Evolutionary conservation across 1,140 invertebrate species (phyloP), one percentile per base, ranked within the genome.

Genomic region (Luehdorfia chinensis): DNA sequence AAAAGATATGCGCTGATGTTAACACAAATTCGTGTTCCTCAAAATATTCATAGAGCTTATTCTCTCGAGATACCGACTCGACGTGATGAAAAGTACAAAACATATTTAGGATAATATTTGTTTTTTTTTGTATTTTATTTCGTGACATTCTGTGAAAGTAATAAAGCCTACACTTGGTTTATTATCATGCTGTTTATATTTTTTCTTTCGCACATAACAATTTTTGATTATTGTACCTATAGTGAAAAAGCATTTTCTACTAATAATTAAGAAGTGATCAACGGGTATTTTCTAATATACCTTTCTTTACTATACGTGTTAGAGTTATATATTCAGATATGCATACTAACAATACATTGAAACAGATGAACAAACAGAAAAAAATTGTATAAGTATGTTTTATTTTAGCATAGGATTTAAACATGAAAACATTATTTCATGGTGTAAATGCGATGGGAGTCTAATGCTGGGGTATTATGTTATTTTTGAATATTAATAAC

Each of bases 41-140:
- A 64, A 73, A 66, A 70, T 75, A 75, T 75, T 75, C 69, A 73
- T 73, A 66, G 64, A 67, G 50, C 47, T 65, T 60, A 66, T 56
- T 68, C 63, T 63, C 69, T 50, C 19, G 61, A 70, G 66, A 52
- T 57, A 49, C 34, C 25, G 53, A 34, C 59, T 53, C 49, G 39
- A 47, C 53, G 55, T 66, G 62, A 66, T 49, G 55, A 71, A 69
- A 60, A 51, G 50, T 54, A 66, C 47, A 55, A 55, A 66, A 55
- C 46, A 59, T 59, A 57, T 59, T 65, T 62, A 62, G 54, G 55
- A 46, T 62, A 68, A 66, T 60, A 30, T 62, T 60, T 55, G 33
- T 56, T 25, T 52, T 51, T n/a, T n/a, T n/a, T 59, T 51, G 52
- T 34, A 51, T 13, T 36, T 28, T 33, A 39, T 39, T 45, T 44